Base-by-base conservation (phyloP, 2,797 vertebrate genomes). In the Cottoperca gobio region DNA sequence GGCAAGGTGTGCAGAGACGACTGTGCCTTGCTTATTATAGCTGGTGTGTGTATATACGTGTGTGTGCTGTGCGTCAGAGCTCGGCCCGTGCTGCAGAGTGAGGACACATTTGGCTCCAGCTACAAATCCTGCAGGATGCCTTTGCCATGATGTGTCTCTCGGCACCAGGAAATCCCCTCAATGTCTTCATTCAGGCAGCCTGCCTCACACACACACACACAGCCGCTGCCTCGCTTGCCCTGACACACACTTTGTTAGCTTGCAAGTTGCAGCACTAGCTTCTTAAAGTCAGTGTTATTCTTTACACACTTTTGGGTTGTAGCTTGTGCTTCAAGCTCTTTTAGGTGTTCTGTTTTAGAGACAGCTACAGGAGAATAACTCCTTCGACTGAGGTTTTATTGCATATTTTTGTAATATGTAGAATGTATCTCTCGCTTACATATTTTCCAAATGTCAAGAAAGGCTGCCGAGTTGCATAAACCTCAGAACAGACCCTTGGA, bases 151-250 rank as follows among this genome's bases (percentile, higher is more conserved):
- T 92, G 93, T 86, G 87, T 94, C 86, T 88, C 81, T 88, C 85
- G 13, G 89, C 91, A 84, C 79, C 85, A 90, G 94, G 92, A 94
- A 95, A 94, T 93, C 93, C 94, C 93, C 92, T 88, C 87, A 79
- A 85, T 90, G 87, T 93, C 92, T 93, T 91, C 75, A 90, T 91
- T 90, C 86, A 90, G 84, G 54, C 87, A 81, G 80, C 71, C 72
- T 73, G 67, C 81, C 81, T 85, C 68, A 65, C 40, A 31, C 58
- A 58, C 65, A 53, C 73, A 68, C 66, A 77, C 52, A 61, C 71
- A 78, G 8, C 16, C 40, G 3, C 79, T 70, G 74, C 53, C 65
- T 77, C 26, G 0, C 46, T 71, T 42, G 55, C 46, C 19, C 37
- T 53, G 57, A 23, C 69, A 23, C 63, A 72, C 45, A 59, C 57